Evolutionary conservation across 2,113 vertebrate species (phyloP).

Genomic region (Semicossyphus pulcher): DNA sequence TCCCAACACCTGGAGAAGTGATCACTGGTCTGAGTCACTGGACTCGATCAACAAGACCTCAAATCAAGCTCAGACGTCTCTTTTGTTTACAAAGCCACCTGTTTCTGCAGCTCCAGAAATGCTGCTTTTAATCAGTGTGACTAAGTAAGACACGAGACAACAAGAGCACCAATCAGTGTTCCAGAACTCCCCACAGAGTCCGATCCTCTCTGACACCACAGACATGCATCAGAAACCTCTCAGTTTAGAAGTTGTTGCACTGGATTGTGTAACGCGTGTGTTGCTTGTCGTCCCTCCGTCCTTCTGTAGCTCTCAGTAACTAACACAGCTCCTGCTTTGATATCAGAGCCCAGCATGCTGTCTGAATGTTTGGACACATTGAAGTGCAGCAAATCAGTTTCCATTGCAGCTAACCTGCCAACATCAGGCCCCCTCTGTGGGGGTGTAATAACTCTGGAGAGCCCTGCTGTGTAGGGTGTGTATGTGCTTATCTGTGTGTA

Average conservation of each 20-base stretch:
- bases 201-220: background rate
- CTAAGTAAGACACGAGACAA: background rate
- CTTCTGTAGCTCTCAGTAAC: conserved; percentile 8
- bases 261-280: conserved; percentile 34
- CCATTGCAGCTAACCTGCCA: conserved; percentile 1
- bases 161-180: background rate
- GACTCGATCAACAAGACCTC: background rate
- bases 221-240: background rate
- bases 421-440: conserved; percentile 30
- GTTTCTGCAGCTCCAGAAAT: background rate
- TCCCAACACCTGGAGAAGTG: background rate
- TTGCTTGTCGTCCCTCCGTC: conserved; percentile 11
- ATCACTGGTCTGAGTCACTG: background rate
- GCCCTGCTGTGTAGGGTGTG: conserved; percentile 26
- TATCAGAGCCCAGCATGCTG: conserved; percentile 17
- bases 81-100: background rate
- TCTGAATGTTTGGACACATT: conserved; percentile 37
- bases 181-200: background rate
- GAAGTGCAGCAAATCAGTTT: conserved; percentile 51
- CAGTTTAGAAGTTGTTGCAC: conserved; percentile 23
- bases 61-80: background rate
- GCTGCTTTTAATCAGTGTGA: background rate
- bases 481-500: too few relatives aligned
- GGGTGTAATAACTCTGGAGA: conserved; percentile 26
- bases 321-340: conserved; percentile 12